phyloP scores from a whole-genome alignment of 1,140 invertebrate species.

The Physella acuta region DNA sequence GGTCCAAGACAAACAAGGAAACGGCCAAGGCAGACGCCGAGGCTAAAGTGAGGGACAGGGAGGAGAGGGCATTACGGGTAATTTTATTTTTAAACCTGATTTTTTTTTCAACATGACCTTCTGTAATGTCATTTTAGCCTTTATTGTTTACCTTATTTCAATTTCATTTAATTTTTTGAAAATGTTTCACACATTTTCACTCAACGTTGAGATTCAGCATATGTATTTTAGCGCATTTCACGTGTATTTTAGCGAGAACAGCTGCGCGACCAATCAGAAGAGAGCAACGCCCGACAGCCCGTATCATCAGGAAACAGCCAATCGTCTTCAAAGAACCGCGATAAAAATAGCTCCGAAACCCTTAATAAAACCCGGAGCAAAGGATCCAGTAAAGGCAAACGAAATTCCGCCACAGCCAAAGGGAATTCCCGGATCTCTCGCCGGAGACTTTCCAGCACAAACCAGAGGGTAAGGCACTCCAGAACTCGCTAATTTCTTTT shows the following conservation, averaged over 20 bases:
- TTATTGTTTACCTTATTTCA: too few species aligned
- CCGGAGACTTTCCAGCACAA: conserved; percentile 28
- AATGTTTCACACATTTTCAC: too few species aligned
- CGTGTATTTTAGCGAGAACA: conserved; percentile 15
- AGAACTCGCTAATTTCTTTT: too few species aligned
- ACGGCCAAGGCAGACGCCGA: conserved; percentile 14
- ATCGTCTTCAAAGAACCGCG: background rate
- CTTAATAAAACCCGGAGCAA: background rate
- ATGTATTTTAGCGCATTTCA: too few species aligned
- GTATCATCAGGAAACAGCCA: background rate
- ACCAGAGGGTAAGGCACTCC: conserved; percentile 28
- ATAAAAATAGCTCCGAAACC: background rate
- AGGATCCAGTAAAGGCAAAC: background rate
- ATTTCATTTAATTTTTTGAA: too few species aligned
- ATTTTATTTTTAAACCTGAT: background rate
- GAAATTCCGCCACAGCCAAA: background rate
- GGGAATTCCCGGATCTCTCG: conserved; percentile 15
- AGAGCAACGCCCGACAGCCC: background rate
- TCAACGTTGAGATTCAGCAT: too few species aligned
- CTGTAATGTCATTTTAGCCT: too few species aligned
- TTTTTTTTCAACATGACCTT: too few species aligned
- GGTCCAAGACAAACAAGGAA: background rate
- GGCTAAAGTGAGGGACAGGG: conserved; percentile 15
- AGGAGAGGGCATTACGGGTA: conserved; percentile 25
- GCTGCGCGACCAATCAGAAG: conserved; percentile 23